Base-by-base conservation (phyloP, 2,113 vertebrate species). In the Gasterosteus aculeatus region DNA sequence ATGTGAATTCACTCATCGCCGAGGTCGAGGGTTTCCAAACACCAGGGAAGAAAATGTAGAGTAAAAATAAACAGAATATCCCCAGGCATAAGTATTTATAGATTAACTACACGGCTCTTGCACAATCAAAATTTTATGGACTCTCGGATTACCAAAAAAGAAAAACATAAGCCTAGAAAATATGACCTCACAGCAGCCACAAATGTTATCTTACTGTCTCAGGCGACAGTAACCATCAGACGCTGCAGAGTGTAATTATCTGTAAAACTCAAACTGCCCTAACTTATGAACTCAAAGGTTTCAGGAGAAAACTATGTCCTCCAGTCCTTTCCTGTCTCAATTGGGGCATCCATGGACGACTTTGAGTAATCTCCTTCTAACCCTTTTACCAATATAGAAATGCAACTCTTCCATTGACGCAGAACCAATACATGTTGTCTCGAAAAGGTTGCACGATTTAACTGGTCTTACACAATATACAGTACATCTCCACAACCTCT, bases 121-220 rank as follows among this genome's bases (percentile, higher is more conserved):
- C 15, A 22, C 29, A 74, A 62, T 56, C 19, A 74, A 74, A 39
- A 62, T 41, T 54, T 7, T 63, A 69, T 39, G 47, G 39, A 33
- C 35, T 79, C 7, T 69, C n/a, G 54, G 29, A 63, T 26, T 83
- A 39, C 66, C 29, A 29, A 69, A 64, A 68, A 78, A 77, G 53
- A 35, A 51, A 68, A 77, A 54, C 7, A 54, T 0, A 60, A 26
- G 54, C 19, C 41, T 74, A 62, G 46, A 75, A 85, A 82, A 82
- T 70, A 91, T 81, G 57, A 84, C 69, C 67, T 80, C 75, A 84
- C 35, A 61, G 70, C 39, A 64, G 72, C 29, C 26, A 74, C 42
- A 71, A 80, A 80, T 84, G 63, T 85, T 87, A 84, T 86, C 16
- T 38, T 54, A 77, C 18, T 11, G 58, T 78, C 80, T 90, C 68